Conservation (phyloP, 2,797 vertebrate species). For the Manis pentadactyla region DNA sequence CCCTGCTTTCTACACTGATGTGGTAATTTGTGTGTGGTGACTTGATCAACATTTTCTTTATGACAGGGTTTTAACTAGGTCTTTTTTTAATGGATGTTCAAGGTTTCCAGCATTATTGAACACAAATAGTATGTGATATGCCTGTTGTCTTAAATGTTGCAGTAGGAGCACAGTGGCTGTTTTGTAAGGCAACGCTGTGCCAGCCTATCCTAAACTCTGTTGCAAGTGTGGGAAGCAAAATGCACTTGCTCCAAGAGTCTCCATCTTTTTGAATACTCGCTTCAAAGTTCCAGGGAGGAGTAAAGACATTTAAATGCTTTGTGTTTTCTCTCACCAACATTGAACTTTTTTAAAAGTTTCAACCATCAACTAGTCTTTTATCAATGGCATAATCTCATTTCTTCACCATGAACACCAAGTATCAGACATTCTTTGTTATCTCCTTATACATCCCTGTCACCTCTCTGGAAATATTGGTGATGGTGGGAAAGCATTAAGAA, state of each 20-base stretch:
- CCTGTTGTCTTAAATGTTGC: neutral
- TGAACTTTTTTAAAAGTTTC: neutral
- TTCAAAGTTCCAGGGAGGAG: neutral
- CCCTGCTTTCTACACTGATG: neutral
- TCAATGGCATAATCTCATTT: neutral
- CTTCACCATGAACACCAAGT: neutral
- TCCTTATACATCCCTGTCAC: neutral
- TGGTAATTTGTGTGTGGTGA: no score
- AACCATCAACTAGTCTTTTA: neutral
- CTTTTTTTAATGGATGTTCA: neutral
- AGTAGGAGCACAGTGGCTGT: neutral
- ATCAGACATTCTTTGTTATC: neutral
- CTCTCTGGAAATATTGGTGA: neutral
- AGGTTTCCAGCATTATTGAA: neutral
- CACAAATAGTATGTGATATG: neutral
- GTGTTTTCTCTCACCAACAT: neutral
- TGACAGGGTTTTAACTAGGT: neutral
- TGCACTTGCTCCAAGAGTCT: neutral
- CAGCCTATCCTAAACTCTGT: neutral
- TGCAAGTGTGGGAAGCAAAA: neutral
- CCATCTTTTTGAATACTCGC: neutral
- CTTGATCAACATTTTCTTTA: neutral
- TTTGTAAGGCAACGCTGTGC: neutral
- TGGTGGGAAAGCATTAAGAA: neutral
- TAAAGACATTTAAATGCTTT: conserved; percentile 5